Evolutionary conservation across 37 sponge, comb jelly and placozoan species (phyloP).

Genomic region (Tethya wilhelma): DNA sequence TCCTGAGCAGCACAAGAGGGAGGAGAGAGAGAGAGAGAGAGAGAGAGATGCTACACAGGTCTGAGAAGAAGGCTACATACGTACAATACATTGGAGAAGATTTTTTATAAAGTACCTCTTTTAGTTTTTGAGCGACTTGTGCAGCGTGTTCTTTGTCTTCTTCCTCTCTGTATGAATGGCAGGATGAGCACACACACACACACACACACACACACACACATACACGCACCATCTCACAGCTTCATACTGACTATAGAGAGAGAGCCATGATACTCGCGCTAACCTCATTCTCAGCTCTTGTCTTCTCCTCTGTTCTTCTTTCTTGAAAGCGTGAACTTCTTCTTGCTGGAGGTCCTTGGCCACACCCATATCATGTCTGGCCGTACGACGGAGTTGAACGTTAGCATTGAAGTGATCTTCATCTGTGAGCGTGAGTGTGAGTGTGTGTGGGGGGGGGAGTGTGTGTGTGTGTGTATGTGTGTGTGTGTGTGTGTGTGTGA

Average conservation of each 20-base stretch:
- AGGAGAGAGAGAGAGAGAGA: conserved; percentile 5
- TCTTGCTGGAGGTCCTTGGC: conserved; percentile 38
- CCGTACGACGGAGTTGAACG: conserved; percentile 43
- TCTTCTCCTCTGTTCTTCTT: conserved; percentile 9
- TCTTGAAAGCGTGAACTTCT: conserved; percentile 6
- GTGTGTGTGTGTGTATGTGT: neutral
- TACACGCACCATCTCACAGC: neutral
- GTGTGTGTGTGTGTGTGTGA: conserved; percentile 1
- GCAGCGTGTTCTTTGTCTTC: conserved; percentile 21
- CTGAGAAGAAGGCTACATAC: too few species aligned
- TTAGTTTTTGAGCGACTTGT: conserved; percentile 20
- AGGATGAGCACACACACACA: neutral
- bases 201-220: neutral
- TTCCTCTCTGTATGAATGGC: conserved; percentile 13
- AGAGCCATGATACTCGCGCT: neutral
- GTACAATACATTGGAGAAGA: too few species aligned
- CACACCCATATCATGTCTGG: conserved; percentile 23
- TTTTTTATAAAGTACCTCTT: too few species aligned
- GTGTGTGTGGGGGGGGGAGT: neutral
- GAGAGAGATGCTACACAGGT: neutral
- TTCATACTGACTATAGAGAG: neutral
- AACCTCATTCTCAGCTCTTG: conserved; percentile 19
- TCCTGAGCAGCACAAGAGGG: conserved; percentile 16
- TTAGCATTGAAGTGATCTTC: conserved; percentile 58
- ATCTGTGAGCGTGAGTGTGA: too few species aligned